These are phyloP conservation scores for Amblyornis subalaris DNA, from an alignment of 2,113 vertebrate species.

Conservation along the genomic window DNA sequence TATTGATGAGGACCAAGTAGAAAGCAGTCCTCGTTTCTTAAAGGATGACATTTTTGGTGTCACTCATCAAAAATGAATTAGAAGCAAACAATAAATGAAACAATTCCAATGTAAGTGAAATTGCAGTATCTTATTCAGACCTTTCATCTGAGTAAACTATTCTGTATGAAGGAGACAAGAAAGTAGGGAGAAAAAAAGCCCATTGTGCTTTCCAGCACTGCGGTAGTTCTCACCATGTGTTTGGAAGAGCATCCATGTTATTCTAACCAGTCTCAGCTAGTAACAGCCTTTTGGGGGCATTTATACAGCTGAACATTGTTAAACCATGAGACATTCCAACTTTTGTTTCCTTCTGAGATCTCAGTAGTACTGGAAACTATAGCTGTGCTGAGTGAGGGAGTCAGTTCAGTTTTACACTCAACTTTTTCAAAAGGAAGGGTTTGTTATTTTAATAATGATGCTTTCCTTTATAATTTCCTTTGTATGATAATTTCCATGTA, in stretches of 20 bases:
- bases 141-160: neutral
- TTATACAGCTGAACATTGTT: neutral
- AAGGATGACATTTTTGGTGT: neutral
- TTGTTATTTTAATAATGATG: neutral
- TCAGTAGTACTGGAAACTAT: neutral
- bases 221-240: neutral
- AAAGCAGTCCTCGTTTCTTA: neutral
- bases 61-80: neutral
- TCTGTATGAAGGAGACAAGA: neutral
- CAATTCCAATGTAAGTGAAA: neutral
- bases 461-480: neutral
- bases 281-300: neutral
- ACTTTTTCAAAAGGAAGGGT: neutral
- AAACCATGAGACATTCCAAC: neutral
- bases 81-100: neutral
- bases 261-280: neutral
- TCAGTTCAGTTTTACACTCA: neutral
- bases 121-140: neutral
- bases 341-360: constrained; percentile 3
- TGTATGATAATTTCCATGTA: neutral
- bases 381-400: neutral
- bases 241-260: neutral
- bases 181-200: neutral
- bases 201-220: neutral
- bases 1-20: neutral